Evolutionary conservation across 1,140 invertebrate genomes (phyloP), one percentile per base, ranked within the genome.

Genomic region (Eumeta japonica): DNA sequence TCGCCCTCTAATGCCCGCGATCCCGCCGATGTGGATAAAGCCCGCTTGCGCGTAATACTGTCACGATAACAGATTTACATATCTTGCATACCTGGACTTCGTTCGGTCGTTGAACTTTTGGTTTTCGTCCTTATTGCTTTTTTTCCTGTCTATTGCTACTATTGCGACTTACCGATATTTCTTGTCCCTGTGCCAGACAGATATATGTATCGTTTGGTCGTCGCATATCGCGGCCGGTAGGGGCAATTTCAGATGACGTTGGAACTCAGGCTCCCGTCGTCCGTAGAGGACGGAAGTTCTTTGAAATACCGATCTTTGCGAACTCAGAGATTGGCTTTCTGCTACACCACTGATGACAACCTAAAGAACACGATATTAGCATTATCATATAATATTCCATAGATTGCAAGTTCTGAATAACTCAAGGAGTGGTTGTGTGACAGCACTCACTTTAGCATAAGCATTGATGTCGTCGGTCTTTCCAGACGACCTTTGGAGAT

Each of bases 171-270:
- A 74, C 70, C 70, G 46, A 37, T 70, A 74, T 34, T 71, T 74
- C 32, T 71, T 74, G 43, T 74, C 70, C 40, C 70, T 45, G 32
- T 74, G 70, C 70, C 70, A 74, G 0, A 74, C 70, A 18, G 70
- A 74, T 15, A 74, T 52, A 27, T 74, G 60, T 0, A 74, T 52
- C 45, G 61, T 52, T 37, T 74, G 70, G 27, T 74, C 52, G 12
- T 74, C 66, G 31, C 71, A 74, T 3, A 74, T 40, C 0, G 58
- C 52, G 4, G 48, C 52, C 0, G 70, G 70, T 1, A 71, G 46
- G 0, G 66, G 65, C 9, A 74, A 52, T 28, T 58, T 65, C 11
- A 74, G 42, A 28, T 74, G 70, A 3, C 70, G 55, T 33, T 74
- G 70, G 43, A 74, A 74, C 36, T 70, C 70, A 0, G 70, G 70